A percentile compares a stretch with the other conserved stretches of the same genome.
These are phyloP conservation scores for Zele albiditarsus DNA, from an alignment of 2,888 invertebrate genomes.

Conservation along the genomic window DNA sequence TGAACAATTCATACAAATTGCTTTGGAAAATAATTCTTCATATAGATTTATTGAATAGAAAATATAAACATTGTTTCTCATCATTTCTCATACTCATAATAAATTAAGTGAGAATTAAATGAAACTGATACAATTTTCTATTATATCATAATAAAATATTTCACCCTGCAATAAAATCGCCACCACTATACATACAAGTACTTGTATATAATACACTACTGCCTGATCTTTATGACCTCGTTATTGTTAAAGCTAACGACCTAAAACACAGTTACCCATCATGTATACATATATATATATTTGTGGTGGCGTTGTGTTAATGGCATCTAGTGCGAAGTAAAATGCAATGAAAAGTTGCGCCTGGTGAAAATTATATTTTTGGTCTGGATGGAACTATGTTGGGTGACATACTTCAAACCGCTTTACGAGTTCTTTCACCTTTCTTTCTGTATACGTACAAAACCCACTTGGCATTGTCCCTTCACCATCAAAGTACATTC, in stretches of 20 bases:
- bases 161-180: background rate
- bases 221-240: slow-evolving; percentile 26
- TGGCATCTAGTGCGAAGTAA: slow-evolving; percentile 1
- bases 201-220: background rate
- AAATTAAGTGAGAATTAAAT: background rate
- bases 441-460: background rate
- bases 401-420: background rate
- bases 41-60: no score
- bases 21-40: no score
- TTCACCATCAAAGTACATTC: background rate
- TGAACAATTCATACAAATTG: slow-evolving; percentile 10
- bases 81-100: background rate
- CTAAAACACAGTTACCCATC: background rate
- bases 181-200: background rate
- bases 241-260: slow-evolving; percentile 20
- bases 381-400: background rate
- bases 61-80: no score
- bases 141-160: slow-evolving; percentile 9
- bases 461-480: slow-evolving; percentile 19
- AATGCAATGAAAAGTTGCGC: slow-evolving; percentile 15
- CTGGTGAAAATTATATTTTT: slow-evolving; percentile 7
- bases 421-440: slow-evolving; percentile 23
- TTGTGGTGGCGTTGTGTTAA: background rate
- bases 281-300: background rate
- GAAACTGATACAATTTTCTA: background rate